phyloP scores from a whole-genome alignment of 2,113 vertebrate genomes.

The Choloepus hoffmanni region DNA sequence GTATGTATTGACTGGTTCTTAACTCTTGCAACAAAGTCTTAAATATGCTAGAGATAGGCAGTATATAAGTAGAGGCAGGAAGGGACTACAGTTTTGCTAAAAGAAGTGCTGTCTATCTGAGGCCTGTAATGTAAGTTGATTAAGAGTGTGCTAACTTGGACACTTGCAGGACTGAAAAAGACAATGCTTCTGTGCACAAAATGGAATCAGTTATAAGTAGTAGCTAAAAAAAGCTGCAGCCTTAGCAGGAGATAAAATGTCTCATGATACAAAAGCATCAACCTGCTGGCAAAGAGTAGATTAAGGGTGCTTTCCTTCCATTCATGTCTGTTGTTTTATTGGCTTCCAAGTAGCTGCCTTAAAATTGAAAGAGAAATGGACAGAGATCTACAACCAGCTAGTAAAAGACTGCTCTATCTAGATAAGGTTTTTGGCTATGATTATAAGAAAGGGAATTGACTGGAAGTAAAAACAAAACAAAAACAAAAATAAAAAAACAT shows the following conservation, averaged over 20 bases:
- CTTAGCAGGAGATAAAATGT: not conserved
- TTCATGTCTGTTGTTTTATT: not conserved
- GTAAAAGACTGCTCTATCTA: not conserved
- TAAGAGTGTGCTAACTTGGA: not conserved
- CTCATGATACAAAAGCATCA: not conserved
- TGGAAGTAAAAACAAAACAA: not conserved
- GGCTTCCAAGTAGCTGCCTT: not conserved
- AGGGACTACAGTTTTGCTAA: not conserved
- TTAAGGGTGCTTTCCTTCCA: slow-evolving; percentile 18
- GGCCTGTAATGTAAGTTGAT: not conserved
- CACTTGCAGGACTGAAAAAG: not conserved
- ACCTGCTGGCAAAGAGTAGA: not conserved
- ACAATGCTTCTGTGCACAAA: not conserved
- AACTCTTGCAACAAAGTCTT: slow-evolving; percentile 36
- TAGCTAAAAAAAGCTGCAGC: slow-evolving; percentile 21
- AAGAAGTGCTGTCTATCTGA: not conserved
- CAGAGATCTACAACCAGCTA: not conserved
- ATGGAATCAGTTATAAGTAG: not conserved
- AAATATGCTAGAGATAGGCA: not conserved
- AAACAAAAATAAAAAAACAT: not conserved
- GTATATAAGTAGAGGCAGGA: not conserved
- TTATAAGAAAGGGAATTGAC: not conserved
- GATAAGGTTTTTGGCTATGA: not conserved
- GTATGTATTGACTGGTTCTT: not conserved
- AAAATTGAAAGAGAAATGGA: slow-evolving; percentile 23